phyloP scores from a whole-genome alignment of 2,888 invertebrate species.

The Xestia ashworthii region DNA sequence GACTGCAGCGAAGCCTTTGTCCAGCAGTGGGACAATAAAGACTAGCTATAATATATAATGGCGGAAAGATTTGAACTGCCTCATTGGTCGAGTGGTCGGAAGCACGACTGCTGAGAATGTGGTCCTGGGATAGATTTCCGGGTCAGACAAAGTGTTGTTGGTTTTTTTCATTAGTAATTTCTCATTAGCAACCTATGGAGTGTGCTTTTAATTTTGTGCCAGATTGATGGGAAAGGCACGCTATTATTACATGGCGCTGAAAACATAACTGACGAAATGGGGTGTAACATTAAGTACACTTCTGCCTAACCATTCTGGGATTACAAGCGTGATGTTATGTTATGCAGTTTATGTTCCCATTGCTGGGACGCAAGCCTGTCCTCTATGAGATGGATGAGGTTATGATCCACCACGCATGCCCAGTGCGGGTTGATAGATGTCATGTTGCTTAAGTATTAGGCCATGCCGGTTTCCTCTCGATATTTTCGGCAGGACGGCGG shows the following conservation, averaged over 20 bases:
- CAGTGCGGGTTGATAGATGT: background rate
- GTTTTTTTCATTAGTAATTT: background rate
- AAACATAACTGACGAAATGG: background rate
- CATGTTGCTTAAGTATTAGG: background rate
- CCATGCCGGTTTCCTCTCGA: background rate
- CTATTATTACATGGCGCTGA: background rate
- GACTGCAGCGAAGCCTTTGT: no score
- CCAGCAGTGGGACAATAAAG: no score
- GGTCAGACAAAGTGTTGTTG: background rate
- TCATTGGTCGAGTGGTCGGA: background rate
- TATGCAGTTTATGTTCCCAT: background rate
- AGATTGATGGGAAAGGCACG: background rate
- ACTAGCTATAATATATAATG: background rate
- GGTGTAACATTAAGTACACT: background rate
- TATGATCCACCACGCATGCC: background rate
- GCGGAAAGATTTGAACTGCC: background rate
- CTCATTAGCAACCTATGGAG: background rate
- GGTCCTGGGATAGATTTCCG: background rate
- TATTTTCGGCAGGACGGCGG: background rate
- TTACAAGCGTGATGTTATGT: background rate
- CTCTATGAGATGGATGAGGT: no score
- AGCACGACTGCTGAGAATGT: background rate
- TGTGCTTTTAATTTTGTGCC: background rate
- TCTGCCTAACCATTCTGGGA: background rate
- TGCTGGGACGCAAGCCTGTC: no score